These are phyloP conservation scores for Aulostomus chinensis DNA, from an alignment of 2,797 vertebrate genomes.

Conservation along the genomic window DNA sequence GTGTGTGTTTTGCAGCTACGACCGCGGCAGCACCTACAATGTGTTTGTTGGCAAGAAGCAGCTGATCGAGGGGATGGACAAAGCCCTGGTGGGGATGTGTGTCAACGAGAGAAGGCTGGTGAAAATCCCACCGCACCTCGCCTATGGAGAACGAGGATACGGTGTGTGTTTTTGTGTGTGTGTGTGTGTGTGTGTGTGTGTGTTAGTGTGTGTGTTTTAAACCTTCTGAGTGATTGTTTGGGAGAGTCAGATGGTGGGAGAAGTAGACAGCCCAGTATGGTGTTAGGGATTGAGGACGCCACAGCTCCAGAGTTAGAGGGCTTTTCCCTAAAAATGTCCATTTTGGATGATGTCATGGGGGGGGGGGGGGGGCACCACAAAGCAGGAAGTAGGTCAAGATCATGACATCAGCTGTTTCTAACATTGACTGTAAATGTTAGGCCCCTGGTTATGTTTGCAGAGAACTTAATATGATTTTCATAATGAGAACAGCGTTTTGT, in stretches of 20 bases:
- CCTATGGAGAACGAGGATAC: conserved; percentile 91
- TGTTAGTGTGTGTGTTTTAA: too few relatives aligned
- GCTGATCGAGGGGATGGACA: conserved; percentile 95
- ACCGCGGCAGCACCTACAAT: conserved; percentile 92
- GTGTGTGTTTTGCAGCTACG: conserved; percentile 83
- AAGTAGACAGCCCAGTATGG: background rate
- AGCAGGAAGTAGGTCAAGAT: conserved; percentile 52
- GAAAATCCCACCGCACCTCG: conserved; percentile 90
- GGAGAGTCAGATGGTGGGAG: conserved; percentile 4
- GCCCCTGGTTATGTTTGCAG: too few relatives aligned
- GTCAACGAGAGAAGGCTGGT: conserved; percentile 92
- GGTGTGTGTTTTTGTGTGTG: conserved; percentile 70
- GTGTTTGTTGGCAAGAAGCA: conserved; percentile 94
- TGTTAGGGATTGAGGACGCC: conserved; percentile 1
- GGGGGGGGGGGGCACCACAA: conserved; percentile 33
- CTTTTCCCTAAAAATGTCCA: conserved; percentile 20
- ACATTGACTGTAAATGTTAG: background rate
- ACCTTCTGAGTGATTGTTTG: too few relatives aligned
- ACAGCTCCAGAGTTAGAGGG: conserved; percentile 44
- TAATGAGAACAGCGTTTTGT: too few relatives aligned
- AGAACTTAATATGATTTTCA: too few relatives aligned
- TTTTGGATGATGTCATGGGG: conserved; percentile 45
- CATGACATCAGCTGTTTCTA: background rate
- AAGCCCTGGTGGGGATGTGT: conserved; percentile 94
- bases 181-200: background rate